Conservation (phyloP, 1,140 invertebrate species). For the Anastrepha ludens region DNA sequence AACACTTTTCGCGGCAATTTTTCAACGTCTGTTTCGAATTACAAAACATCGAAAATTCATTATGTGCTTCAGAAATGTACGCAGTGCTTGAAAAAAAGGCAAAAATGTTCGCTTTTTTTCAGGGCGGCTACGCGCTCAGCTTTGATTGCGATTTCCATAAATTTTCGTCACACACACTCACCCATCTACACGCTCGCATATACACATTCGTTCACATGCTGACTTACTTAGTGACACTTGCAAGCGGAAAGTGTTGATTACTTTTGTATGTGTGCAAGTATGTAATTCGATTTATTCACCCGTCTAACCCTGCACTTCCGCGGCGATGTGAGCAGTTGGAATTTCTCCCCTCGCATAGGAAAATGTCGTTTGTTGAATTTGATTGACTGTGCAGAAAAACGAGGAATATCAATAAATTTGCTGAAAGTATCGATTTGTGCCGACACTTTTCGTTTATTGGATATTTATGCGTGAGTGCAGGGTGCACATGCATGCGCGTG, state of each 20-base stretch:
- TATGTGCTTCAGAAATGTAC: not conserved
- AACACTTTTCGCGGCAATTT: not conserved
- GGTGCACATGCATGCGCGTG: not conserved
- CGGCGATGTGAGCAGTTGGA: not conserved
- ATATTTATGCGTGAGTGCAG: conserved; percentile 25
- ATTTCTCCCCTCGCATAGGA: not conserved
- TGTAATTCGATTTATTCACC: not conserved
- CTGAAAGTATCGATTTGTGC: conserved; percentile 30
- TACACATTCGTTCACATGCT: not conserved
- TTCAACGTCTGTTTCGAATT: not conserved
- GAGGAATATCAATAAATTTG: conserved; percentile 27
- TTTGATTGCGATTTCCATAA: not conserved
- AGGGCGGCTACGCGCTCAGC: not conserved
- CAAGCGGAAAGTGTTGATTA: conserved; percentile 46
- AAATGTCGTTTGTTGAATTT: not conserved
- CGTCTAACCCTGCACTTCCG: conserved; percentile 17
- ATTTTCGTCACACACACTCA: not conserved
- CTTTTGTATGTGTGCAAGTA: not conserved
- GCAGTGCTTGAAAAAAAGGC: not conserved
- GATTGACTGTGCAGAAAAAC: not conserved
- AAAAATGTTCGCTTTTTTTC: not conserved
- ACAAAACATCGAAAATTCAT: not conserved
- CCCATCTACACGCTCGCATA: not conserved
- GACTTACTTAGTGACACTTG: conserved; percentile 9
- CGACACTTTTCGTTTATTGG: not conserved